Evolutionary conservation across 2,797 vertebrate genomes (phyloP).

Genomic region (Potorous gilbertii): DNA sequence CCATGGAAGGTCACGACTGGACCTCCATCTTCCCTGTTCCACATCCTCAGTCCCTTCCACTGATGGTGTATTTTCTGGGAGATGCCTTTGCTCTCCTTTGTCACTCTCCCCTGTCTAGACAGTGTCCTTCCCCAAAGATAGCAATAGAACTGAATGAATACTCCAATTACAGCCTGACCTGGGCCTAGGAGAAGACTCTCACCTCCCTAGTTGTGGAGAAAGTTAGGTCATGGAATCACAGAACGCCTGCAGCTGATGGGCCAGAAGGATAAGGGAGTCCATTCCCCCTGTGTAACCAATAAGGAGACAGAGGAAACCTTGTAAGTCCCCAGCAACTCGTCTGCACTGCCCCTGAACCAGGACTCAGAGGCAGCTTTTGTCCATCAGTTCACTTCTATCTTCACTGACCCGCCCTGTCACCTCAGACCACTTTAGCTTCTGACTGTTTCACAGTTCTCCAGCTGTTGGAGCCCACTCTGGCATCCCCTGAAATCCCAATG

Average conservation of each 20-base stretch:
- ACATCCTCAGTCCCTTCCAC: neutral
- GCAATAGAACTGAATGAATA: neutral
- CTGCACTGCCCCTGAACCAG: neutral
- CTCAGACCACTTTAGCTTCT: too few relatives aligned
- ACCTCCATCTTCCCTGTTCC: neutral
- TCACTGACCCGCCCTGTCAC: rapidly evolving
- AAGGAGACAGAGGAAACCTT: neutral
- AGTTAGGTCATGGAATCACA: neutral
- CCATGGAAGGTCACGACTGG: too few relatives aligned
- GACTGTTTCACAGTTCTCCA: too few relatives aligned
- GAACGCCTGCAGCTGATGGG: neutral
- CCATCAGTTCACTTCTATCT: neutral
- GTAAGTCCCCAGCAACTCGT: too few relatives aligned
- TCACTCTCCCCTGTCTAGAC: neutral
- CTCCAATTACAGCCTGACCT: neutral
- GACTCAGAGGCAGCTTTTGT: too few relatives aligned
- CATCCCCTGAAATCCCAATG: too few relatives aligned
- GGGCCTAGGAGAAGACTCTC: neutral
- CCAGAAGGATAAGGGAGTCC: neutral
- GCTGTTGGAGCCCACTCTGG: too few relatives aligned
- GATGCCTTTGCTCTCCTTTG: neutral
- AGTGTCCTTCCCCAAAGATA: neutral
- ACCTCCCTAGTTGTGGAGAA: neutral
- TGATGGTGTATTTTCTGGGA: too few relatives aligned
- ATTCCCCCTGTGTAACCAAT: neutral